phyloP scores from a whole-genome alignment of 2,888 invertebrate genomes.

The Hirtodrosophila alboralis region DNA sequence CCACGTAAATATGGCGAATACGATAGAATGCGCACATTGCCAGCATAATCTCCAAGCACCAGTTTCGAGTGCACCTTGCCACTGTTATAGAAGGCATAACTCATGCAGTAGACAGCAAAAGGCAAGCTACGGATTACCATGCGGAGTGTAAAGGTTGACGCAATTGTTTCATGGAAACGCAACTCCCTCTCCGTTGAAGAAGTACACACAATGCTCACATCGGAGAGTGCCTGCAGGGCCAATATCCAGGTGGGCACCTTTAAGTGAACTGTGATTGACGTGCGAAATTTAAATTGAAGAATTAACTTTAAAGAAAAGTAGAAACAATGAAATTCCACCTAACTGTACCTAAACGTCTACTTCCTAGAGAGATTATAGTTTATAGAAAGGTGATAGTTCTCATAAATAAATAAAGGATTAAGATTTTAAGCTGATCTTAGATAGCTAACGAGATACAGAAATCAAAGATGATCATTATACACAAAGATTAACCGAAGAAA shows the following conservation, averaged over 20 bases:
- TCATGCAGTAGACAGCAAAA: constrained; percentile 78
- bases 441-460: too few species aligned
- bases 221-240: constrained; percentile 89
- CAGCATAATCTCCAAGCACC: constrained; percentile 90
- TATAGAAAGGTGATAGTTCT: too few species aligned
- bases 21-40: constrained; percentile 87
- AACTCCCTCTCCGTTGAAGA: constrained; percentile 91
- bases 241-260: constrained; percentile 90
- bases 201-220: constrained; percentile 90
- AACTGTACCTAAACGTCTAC: too few species aligned
- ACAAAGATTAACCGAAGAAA: too few species aligned
- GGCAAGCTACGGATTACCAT: constrained; percentile 88
- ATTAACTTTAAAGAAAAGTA: too few species aligned
- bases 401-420: too few species aligned
- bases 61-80: constrained; percentile 84
- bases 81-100: constrained; percentile 75
- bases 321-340: too few species aligned
- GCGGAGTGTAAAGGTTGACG: constrained; percentile 89
- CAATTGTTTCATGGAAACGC: constrained; percentile 91
- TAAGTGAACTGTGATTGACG: constrained; percentile 84
- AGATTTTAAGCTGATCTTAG: too few species aligned
- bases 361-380: too few species aligned
- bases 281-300: constrained; percentile 1
- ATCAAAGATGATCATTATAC: too few species aligned
- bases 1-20: constrained; percentile 88